Base-by-base conservation (phyloP, 2,113 vertebrate species). In the Hippopotamus amphibius region DNA sequence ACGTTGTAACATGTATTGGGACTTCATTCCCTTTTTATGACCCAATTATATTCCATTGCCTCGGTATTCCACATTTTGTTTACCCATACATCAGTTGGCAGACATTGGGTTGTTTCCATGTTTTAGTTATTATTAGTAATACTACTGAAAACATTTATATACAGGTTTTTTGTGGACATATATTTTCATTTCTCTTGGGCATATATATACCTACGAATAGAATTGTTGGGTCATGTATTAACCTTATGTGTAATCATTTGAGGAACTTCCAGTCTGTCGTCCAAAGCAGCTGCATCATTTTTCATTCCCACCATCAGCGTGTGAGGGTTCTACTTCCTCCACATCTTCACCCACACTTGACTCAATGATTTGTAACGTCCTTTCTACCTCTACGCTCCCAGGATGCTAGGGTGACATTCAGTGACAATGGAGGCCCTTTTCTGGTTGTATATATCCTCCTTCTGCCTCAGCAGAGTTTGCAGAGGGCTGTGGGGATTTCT, bases 401-500 rank as follows among this genome's bases (percentile, higher is more conserved):
- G 55, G 65, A 43, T 86, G 81, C 41, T 94, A 26, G 66, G 53
- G 41, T 66, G 72, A 94, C 48, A 59, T 65, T 11, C 24, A n/a
- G 37, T 48, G 30, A 50, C 37, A 43, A 12, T 9, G 14, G 37
- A 50, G 26, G 24, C 28, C 43, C 48, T 43, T 86, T 80, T 76
- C 68, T 63, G 72, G 24, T 37, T 43, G 1, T 26, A 3, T 53
- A 30, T 53, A 11, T 24, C 46, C 46, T 86, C 43, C 19, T 76
- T 30, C 37, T 3, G 21, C 65, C 90, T 93, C 74, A n/a, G 93
- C 22, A 4, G 83, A 53, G 85, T 28, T 61, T 90, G 26, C 22
- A 46, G 12, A 87, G 74, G 72, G 71, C 95, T 76, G 89, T 69
- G 50, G 88, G 80, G 43, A 81, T 76, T 79, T 94, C 88, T 92